Evolutionary conservation across 2,888 invertebrate species (phyloP), one percentile per base, ranked within the genome.

Genomic region (Drosophila fungiperda): DNA sequence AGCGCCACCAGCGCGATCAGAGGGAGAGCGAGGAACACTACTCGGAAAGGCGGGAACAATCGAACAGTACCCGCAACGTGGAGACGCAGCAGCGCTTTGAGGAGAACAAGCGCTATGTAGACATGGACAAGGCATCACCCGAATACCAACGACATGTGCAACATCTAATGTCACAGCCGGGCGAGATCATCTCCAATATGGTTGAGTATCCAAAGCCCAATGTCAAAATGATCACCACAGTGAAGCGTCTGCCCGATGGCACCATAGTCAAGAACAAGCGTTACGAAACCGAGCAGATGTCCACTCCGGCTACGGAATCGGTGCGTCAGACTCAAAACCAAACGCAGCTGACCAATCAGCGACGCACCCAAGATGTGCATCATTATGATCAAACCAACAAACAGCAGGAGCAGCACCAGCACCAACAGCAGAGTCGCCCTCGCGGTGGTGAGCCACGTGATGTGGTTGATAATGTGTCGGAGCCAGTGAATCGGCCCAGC

Each of bases 241-340:
- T 95, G 0, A 94, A 95, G 79, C 94, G 95, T 55, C 92, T 96
- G 49, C 95, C 95, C 1, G 96, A 95, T 86, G 96, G 96, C 20
- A 95, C 95, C 2, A 94, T 94, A 49, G 95, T 96, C 1, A 96
- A 95, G n/a, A 96, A 95, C 71, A 96, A 95, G 26, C 94, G 94
- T 50, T 95, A 95, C 42, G 96, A 96, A 90, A 95, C 95, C 40
- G 94, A 93, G 78, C 92, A 92, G 64, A 11, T 80, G 11, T 32
- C 42, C 20, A 63, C 73, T 17, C 88, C 91, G 0, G 54, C 74
- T 12, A 60, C 72, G 45, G 87, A 86, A 20, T 57, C 63, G 3
- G 80, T 71, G 45, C 87, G 78, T 38, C 76, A 83, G 42, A 78
- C 79, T 6, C 83, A 86, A 26, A 76, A 63, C 52, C 80, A 83